phyloP scores from a whole-genome alignment of 2,888 invertebrate genomes.

The Leptinotarsa rubiginosa region DNA sequence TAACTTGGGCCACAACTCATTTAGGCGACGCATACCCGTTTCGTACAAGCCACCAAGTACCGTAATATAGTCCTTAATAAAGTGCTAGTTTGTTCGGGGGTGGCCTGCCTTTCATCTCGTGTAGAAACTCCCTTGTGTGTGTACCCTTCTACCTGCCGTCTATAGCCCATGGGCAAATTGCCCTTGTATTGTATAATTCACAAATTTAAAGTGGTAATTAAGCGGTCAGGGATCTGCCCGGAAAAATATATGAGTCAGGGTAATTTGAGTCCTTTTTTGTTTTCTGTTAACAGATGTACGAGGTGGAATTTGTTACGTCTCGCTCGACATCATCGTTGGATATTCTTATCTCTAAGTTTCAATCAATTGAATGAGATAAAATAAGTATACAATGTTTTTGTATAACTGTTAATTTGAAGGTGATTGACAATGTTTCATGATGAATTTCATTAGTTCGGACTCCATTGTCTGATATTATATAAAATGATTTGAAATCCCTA shows the following conservation, averaged over 20 bases:
- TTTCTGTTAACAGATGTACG: slow-evolving; percentile 6
- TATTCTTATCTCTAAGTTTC: not conserved
- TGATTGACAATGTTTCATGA: too few relatives aligned
- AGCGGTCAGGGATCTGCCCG: slow-evolving; percentile 7
- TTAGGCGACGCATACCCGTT: slow-evolving; percentile 5
- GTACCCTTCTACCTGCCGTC: slow-evolving; percentile 12
- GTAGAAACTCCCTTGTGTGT: slow-evolving; percentile 1
- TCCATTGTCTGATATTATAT: too few relatives aligned
- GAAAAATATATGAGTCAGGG: slow-evolving; percentile 10
- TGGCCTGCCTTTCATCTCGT: slow-evolving; percentile 34
- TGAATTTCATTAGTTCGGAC: too few relatives aligned
- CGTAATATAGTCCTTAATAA: slow-evolving; percentile 40
- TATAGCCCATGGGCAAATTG: slow-evolving; percentile 8
- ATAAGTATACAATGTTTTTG: too few relatives aligned
- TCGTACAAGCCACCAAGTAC: slow-evolving; percentile 18
- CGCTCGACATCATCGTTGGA: not conserved
- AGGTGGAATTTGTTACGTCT: slow-evolving; percentile 21
- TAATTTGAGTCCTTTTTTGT: slow-evolving; percentile 9
- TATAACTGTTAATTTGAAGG: too few relatives aligned
- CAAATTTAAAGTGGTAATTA: slow-evolving; percentile 20
- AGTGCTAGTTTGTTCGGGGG: slow-evolving; percentile 39
- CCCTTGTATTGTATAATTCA: slow-evolving; percentile 10
- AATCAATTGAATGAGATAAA: too few relatives aligned
- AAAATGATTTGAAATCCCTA: too few relatives aligned
- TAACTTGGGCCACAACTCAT: slow-evolving; percentile 19